Percentiles rank a stretch among this genome's conserved stretches.
These are phyloP conservation scores for Pipistrellus pipistrellus DNA, from an alignment of 2,797 vertebrate species.

Conservation along the genomic window DNA sequence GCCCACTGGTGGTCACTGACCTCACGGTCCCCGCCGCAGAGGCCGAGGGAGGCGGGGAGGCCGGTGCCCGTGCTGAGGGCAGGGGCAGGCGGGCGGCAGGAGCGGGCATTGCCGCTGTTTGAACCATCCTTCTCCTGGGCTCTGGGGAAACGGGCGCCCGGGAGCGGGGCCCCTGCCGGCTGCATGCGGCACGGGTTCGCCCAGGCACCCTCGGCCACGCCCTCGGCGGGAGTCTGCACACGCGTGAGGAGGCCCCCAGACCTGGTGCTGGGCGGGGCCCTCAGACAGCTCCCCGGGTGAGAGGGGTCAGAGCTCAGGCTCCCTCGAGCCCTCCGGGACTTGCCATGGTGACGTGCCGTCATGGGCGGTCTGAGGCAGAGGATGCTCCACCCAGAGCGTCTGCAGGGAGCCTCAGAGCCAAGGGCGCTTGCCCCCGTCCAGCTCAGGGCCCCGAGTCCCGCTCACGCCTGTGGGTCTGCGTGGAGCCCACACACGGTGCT, in stretches of 20 bases:
- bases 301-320: not conserved
- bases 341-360: not conserved
- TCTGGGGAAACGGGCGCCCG: not conserved
- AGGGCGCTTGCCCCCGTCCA: not conserved
- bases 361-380: not conserved
- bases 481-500: too few species aligned
- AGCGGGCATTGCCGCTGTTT: not conserved
- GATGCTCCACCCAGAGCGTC: not conserved
- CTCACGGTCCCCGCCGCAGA: constrained; percentile 27
- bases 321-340: not conserved
- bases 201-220: accelerated
- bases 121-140: not conserved
- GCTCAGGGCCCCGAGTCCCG: not conserved
- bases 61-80: not conserved
- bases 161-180: too few species aligned
- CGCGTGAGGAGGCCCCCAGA: not conserved
- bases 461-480: too few species aligned
- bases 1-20: constrained; percentile 43
- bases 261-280: not conserved
- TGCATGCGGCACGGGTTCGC: not conserved
- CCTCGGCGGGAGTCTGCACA: accelerated
- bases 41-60: not conserved
- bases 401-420: not conserved
- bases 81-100: accelerated
- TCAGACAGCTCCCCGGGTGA: not conserved